Conservation (phyloP, 2,797 vertebrate genomes). For the Sarcoramphus papa region DNA sequence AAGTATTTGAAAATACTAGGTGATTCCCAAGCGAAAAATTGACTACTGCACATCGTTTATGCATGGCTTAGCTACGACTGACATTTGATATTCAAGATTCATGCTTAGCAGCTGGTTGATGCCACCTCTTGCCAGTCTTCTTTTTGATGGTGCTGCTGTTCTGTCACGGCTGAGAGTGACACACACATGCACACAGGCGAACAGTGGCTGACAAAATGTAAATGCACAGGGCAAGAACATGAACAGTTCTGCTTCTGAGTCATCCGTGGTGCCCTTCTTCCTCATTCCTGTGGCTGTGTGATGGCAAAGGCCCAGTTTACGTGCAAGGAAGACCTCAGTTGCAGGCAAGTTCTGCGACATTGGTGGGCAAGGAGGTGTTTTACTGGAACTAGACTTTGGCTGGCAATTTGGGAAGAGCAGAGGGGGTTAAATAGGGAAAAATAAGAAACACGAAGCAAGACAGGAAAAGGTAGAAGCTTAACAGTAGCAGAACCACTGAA, state of each 20-base stretch:
- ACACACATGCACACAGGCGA: neutral
- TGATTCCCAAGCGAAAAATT: neutral
- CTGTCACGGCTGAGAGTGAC: neutral
- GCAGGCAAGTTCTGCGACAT: neutral
- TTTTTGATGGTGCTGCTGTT: neutral
- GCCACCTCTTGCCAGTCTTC: neutral
- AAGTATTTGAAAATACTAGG: neutral
- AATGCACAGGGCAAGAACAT: neutral
- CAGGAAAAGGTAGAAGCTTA: neutral
- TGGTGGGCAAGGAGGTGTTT: neutral
- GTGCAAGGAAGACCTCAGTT: neutral
- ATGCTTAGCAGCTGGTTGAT: neutral
- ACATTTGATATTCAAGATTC: neutral
- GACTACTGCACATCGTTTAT: neutral
- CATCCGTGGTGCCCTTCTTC: neutral
- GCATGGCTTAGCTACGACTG: neutral
- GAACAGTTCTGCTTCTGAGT: neutral
- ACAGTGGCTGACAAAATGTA: neutral
- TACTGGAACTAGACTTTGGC: neutral
- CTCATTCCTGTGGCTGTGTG: neutral
- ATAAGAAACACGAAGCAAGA: neutral
- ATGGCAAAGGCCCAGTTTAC: neutral
- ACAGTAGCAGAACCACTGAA: neutral
- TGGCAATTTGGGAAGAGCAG: neutral
- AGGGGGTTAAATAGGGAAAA: neutral